phyloP scores from a whole-genome alignment of 2,888 invertebrate species.

The Mongoloraphidia duomilia region DNA sequence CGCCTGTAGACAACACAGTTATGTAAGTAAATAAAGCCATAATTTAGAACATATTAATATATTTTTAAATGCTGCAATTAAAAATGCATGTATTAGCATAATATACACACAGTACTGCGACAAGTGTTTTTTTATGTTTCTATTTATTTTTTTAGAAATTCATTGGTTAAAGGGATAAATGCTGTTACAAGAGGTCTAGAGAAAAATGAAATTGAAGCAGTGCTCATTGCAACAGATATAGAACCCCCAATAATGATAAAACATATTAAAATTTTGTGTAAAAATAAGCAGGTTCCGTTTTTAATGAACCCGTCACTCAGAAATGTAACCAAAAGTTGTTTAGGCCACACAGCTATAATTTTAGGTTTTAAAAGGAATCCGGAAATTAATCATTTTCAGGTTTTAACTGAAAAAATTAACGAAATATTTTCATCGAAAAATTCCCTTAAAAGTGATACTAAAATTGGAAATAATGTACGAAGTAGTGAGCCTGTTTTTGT shows the following conservation, averaged over 20 bases:
- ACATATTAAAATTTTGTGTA: slow-evolving; percentile 1
- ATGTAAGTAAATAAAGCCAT: neutral
- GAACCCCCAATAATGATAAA: neutral
- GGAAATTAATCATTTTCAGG: neutral
- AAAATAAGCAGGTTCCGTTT: neutral
- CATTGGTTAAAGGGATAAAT: slow-evolving; percentile 3
- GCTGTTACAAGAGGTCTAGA: neutral
- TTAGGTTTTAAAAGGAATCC: slow-evolving; percentile 2
- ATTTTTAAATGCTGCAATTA: too few species aligned
- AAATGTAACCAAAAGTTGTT: neutral
- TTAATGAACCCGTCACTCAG: neutral
- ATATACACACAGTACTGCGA: too few species aligned
- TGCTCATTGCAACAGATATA: neutral
- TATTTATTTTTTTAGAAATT: slow-evolving; percentile 2
- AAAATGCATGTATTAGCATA: too few species aligned
- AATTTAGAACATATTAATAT: neutral
- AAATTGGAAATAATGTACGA: too few species aligned
- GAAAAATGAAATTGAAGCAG: neutral
- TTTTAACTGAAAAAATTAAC: neutral
- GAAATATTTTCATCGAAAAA: neutral
- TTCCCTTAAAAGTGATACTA: neutral
- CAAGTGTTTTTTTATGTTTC: neutral
- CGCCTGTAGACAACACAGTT: neutral
- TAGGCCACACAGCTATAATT: neutral
- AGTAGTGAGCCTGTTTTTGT: too few species aligned